Percentiles rank a stretch among this genome's conserved stretches.
Evolutionary conservation across 2,888 invertebrate species (phyloP).

Genomic region (Pristionchus mayeri): DNA sequence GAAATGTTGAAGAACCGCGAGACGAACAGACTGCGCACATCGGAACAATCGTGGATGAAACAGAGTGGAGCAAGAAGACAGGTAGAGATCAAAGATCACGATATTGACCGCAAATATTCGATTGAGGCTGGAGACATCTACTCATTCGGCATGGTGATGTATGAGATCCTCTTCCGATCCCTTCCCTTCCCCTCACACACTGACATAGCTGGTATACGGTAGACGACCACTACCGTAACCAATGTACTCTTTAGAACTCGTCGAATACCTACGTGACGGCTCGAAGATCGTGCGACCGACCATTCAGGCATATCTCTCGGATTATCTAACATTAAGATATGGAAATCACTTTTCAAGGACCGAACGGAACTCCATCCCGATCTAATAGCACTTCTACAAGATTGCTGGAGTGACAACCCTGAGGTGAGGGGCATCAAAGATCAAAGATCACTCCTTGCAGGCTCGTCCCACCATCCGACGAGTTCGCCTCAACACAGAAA

Average conservation of each 20-base stretch:
- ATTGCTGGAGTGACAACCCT: conserved; percentile 75
- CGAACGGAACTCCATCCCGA: conserved; percentile 72
- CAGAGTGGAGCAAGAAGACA: conserved; percentile 53
- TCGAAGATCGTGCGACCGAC: conserved; percentile 66
- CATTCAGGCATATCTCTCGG: conserved; percentile 49
- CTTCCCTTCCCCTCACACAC: conserved; percentile 64
- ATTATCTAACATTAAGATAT: conserved; percentile 39
- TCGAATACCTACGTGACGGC: conserved; percentile 70
- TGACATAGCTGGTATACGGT: conserved; percentile 58
- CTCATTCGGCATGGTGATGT: conserved; percentile 74
- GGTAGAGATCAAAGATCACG: conserved; percentile 29
- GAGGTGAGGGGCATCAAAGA: conserved; percentile 62
- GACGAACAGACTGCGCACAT: conserved; percentile 62
- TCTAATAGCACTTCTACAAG: conserved; percentile 64
- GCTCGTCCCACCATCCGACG: conserved; percentile 70
- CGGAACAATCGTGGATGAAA: conserved; percentile 71
- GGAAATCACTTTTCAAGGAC: conserved; percentile 64
- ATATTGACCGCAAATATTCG: neutral
- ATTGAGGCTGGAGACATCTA: conserved; percentile 70
- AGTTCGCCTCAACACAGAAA: conserved; percentile 74
- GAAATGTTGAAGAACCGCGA: conserved; percentile 71
- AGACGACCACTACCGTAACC: neutral
- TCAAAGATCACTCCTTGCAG: neutral
- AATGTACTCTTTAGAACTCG: conserved; percentile 58
- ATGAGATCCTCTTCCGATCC: conserved; percentile 68